These are phyloP conservation scores for Linyphia triangularis DNA, from an alignment of 2,888 invertebrate species.

Conservation along the genomic window DNA sequence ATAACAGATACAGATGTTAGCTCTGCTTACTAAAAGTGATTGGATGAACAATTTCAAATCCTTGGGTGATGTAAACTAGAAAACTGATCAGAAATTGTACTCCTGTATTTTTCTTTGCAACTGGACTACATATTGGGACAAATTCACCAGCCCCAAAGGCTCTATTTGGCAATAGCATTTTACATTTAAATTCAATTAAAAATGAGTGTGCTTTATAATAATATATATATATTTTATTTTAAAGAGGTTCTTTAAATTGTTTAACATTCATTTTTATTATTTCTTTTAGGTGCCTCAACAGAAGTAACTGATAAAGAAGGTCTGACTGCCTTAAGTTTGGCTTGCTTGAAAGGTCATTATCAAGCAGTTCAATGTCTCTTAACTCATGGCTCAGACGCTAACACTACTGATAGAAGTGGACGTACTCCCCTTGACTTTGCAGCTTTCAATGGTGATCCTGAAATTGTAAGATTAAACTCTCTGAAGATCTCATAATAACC, in stretches of 20 bases:
- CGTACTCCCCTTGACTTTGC: slow-evolving; percentile 95
- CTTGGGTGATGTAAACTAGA: too few species aligned
- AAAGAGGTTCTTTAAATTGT: too few species aligned
- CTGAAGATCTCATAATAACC: too few species aligned
- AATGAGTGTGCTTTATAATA: too few species aligned
- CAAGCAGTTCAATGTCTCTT: slow-evolving; percentile 87
- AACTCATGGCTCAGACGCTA: slow-evolving; percentile 90
- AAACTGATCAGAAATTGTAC: too few species aligned
- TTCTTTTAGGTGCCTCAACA: slow-evolving; percentile 85
- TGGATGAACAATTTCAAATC: too few species aligned
- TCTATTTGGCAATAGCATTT: neutral
- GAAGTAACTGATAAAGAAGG: slow-evolving; percentile 92
- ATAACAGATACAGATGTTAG: too few species aligned
- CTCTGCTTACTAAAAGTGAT: too few species aligned
- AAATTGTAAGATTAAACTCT: slow-evolving; percentile 81
- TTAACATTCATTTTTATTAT: slow-evolving; percentile 3
- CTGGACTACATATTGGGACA: too few species aligned
- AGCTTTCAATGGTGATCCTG: slow-evolving; percentile 83
- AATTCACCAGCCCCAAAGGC: too few species aligned
- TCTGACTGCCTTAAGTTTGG: slow-evolving; percentile 93
- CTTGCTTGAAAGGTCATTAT: slow-evolving; percentile 91
- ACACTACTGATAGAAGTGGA: slow-evolving; percentile 91
- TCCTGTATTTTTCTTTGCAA: too few species aligned
- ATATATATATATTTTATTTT: neutral
- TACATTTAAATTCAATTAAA: neutral